A percentile compares a stretch with the other conserved stretches of the same genome.
These are phyloP conservation scores for Iphiclides podalirius DNA, from an alignment of 2,888 invertebrate species.

Conservation along the genomic window DNA sequence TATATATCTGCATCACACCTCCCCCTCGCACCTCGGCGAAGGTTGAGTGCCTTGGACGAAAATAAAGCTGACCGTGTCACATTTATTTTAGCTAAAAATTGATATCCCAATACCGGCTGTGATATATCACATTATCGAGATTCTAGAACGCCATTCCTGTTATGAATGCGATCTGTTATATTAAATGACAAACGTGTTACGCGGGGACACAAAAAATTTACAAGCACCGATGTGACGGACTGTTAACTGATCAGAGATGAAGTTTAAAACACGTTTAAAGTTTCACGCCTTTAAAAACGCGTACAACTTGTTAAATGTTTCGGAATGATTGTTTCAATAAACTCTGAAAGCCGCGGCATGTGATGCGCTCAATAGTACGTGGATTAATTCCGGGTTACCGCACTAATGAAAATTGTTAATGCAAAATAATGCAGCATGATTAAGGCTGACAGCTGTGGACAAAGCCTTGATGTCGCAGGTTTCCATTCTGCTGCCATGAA, in stretches of 20 bases:
- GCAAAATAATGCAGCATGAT: not conserved
- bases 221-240: not conserved
- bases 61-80: too few relatives aligned
- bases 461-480: not conserved
- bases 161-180: not conserved
- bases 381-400: not conserved
- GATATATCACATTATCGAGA: too few relatives aligned
- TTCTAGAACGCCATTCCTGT: not conserved
- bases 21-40: too few relatives aligned
- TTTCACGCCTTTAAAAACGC: not conserved
- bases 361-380: not conserved
- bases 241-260: not conserved
- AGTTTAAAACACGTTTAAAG: not conserved
- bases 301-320: not conserved
- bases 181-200: not conserved
- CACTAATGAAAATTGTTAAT: not conserved
- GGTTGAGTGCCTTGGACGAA: too few relatives aligned
- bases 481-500: too few relatives aligned
- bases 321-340: not conserved
- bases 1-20: too few relatives aligned
- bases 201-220: not conserved
- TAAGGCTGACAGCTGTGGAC: not conserved
- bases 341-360: not conserved
- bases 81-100: too few relatives aligned
- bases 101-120: too few relatives aligned